A percentile compares a stretch with the other conserved stretches of the same genome.
These are phyloP conservation scores for Romanomermis culicivorax DNA, from an alignment of 2,888 invertebrate species.

Conservation along the genomic window DNA sequence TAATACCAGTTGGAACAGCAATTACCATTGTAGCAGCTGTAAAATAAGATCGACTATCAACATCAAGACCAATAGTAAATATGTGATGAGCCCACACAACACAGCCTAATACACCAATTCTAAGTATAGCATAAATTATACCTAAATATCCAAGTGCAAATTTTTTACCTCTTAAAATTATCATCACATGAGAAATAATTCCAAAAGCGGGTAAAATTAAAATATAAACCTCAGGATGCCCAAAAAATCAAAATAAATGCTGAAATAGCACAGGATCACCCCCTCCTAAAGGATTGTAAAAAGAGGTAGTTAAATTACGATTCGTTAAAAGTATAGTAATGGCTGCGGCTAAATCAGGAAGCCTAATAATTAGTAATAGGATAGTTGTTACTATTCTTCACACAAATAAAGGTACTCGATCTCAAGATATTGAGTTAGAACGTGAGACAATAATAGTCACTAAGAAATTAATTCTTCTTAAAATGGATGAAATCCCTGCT, in stretches of 20 bases:
- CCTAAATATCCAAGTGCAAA: conserved; percentile 21
- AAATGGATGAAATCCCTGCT: conserved; percentile 40
- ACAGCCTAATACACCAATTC: conserved; percentile 59
- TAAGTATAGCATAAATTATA: conserved; percentile 55
- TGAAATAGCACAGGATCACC: conserved; percentile 59
- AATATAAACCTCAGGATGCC: conserved; percentile 67
- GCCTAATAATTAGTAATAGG: conserved; percentile 42
- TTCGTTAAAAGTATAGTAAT: conserved; percentile 57
- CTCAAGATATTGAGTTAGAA: conserved; percentile 39
- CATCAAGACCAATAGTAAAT: conserved; percentile 61
- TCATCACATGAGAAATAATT: conserved; percentile 54
- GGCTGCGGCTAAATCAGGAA: conserved; percentile 55
- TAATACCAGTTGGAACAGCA: conserved; percentile 62
- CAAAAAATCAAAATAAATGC: conserved; percentile 70
- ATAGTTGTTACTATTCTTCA: conserved; percentile 50
- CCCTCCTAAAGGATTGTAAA: conserved; percentile 56
- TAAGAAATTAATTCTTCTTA: conserved; percentile 59
- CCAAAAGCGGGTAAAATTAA: conserved; percentile 62
- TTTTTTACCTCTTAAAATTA: conserved; percentile 41
- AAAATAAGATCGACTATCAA: conserved; percentile 61
- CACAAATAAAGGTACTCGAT: conserved; percentile 48
- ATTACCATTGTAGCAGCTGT: conserved; percentile 65
- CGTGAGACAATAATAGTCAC: conserved; percentile 52
- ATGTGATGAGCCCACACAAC: conserved; percentile 65
- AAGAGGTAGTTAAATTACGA: conserved; percentile 56